Percentiles rank a stretch among this genome's conserved stretches.
Conservation (phyloP, 2,888 invertebrate genomes). For the Standfussiana lucernea region DNA sequence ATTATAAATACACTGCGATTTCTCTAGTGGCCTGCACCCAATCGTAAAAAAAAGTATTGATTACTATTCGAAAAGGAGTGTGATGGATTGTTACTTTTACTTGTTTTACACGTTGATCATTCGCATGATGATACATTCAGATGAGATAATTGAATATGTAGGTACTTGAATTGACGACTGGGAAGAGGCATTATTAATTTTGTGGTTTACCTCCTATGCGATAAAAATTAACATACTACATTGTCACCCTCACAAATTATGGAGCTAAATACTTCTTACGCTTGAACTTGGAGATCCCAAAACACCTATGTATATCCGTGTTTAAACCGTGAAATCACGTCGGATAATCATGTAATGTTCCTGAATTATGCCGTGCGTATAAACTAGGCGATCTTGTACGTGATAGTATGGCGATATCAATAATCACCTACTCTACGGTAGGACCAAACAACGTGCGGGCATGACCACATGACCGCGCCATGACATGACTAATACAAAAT, state of each 20-base stretch:
- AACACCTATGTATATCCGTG: neutral
- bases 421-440: constrained; percentile 24
- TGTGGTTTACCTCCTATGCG: neutral
- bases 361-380: constrained; percentile 2
- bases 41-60: constrained; percentile 20
- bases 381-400: constrained; percentile 26
- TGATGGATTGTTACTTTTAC: constrained; percentile 40
- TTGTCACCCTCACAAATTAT: neutral
- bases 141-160: neutral
- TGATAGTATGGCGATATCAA: constrained; percentile 43
- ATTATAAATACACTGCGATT: constrained; percentile 16
- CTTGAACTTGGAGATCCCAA: neutral
- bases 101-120: neutral
- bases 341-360: neutral
- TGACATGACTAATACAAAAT: constrained; percentile 49
- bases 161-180: neutral
- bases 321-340: neutral
- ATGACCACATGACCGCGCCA: constrained; percentile 15
- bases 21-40: constrained; percentile 23
- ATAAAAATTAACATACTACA: neutral
- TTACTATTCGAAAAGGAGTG: constrained; percentile 5
- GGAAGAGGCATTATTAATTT: neutral
- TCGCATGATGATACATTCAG: neutral
- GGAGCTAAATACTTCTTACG: neutral
- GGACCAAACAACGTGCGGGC: constrained; percentile 26